Conservation (phyloP, 2,113 vertebrate genomes). For the Felis catus region F.catus_Fca126_mat1.0 CM031419.1:74625501-74626000, state of each 20-base stretch:
- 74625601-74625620: conserved; percentile 59
- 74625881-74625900: conserved; percentile 83
- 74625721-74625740: conserved; percentile 49
- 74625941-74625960: conserved; percentile 83
- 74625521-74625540: conserved; percentile 59
- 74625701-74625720: conserved; percentile 42
- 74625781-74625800: conserved; percentile 79
- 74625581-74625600: conserved; percentile 62
- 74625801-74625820: conserved; percentile 83
- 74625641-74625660: conserved; percentile 28
- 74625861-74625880: conserved; percentile 79
- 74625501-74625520: conserved; percentile 56
- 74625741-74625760: conserved; percentile 73
- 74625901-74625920: conserved; percentile 82
- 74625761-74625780: conserved; percentile 80
- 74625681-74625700: not conserved
- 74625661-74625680: conserved; percentile 40
- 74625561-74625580: conserved; percentile 55
- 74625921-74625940: conserved; percentile 81
- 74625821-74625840: conserved; percentile 81
- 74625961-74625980: conserved; percentile 81
- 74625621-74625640: not conserved
- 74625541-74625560: conserved; percentile 56
- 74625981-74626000: conserved; percentile 84
- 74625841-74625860: conserved; percentile 82